phyloP scores from a whole-genome alignment of 2,797 vertebrate genomes.

The Melanotaenia maccullochi region DNA sequence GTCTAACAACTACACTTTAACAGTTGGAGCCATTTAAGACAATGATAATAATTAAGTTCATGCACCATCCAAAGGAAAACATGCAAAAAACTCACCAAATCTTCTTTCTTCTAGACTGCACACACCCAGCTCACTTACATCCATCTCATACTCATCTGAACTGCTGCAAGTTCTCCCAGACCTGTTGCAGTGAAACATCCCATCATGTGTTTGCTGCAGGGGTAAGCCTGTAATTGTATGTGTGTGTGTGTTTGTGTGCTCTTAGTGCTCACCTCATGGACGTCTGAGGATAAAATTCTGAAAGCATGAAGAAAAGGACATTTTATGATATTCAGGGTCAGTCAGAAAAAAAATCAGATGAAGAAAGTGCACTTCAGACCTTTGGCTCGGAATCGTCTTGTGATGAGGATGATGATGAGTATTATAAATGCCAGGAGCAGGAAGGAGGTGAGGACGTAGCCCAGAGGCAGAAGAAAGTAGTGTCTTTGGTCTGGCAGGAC shows the following conservation, averaged over 20 bases:
- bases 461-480: constrained; percentile 92
- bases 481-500: constrained; percentile 89
- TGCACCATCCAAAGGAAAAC: neutral
- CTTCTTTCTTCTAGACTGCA: constrained; percentile 84
- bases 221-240: neutral
- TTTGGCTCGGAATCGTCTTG: constrained; percentile 80
- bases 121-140: constrained; percentile 76
- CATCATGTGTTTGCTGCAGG: neutral
- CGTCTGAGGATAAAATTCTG: constrained; percentile 83
- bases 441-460: constrained; percentile 89
- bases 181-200: constrained; percentile 19
- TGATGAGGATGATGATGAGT: constrained; percentile 85
- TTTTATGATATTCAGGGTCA: constrained; percentile 3
- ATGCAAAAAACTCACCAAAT: constrained; percentile 80
- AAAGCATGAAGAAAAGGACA: constrained; percentile 33
- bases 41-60: neutral
- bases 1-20: neutral
- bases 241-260: constrained; percentile 7
- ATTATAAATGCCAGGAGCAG: constrained; percentile 89
- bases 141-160: constrained; percentile 84
- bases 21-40: neutral
- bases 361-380: constrained; percentile 74
- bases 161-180: constrained; percentile 82
- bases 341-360: neutral
- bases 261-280: constrained; percentile 80